phyloP scores from a whole-genome alignment of 2,113 vertebrate species.

The Pangasianodon hypophthalmus region DNA sequence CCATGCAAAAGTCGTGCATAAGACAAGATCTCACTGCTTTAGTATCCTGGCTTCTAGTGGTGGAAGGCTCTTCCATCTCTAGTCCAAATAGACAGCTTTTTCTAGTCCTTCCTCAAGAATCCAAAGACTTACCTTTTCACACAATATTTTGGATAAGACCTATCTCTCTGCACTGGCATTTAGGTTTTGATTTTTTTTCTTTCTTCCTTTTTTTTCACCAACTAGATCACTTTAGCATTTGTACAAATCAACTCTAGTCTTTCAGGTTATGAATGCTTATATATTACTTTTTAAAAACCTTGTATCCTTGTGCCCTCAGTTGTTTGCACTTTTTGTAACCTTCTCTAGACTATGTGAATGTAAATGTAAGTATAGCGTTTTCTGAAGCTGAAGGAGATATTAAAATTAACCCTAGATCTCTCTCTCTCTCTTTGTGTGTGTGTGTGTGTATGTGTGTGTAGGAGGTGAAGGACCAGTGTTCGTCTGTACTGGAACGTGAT shows the following conservation, averaged over 20 bases:
- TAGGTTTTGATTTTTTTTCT: not conserved
- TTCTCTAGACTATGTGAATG: not conserved
- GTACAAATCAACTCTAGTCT: not conserved
- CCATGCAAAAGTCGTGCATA: not conserved
- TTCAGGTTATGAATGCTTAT: not conserved
- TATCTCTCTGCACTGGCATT: not conserved
- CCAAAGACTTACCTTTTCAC: not conserved
- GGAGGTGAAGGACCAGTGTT: conserved; percentile 91
- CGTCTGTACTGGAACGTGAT: conserved; percentile 71
- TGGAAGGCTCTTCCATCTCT: not conserved
- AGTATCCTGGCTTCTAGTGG: not conserved
- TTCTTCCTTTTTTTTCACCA: not conserved
- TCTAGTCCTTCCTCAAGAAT: not conserved
- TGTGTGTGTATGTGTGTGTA: conserved; percentile 56
- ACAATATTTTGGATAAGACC: not conserved
- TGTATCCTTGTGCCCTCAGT: not conserved
- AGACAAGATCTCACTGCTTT: not conserved
- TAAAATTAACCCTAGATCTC: not conserved
- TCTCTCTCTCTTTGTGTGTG: not conserved
- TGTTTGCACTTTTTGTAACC: not conserved
- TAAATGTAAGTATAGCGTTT: not conserved
- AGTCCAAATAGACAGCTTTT: not conserved
- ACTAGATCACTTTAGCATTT: not conserved
- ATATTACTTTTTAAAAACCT: not conserved
- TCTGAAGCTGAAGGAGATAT: not conserved